Evolutionary conservation across 2,113 vertebrate species (phyloP), one percentile per base, ranked within the genome.

Genomic region (Oryzias celebensis): DNA sequence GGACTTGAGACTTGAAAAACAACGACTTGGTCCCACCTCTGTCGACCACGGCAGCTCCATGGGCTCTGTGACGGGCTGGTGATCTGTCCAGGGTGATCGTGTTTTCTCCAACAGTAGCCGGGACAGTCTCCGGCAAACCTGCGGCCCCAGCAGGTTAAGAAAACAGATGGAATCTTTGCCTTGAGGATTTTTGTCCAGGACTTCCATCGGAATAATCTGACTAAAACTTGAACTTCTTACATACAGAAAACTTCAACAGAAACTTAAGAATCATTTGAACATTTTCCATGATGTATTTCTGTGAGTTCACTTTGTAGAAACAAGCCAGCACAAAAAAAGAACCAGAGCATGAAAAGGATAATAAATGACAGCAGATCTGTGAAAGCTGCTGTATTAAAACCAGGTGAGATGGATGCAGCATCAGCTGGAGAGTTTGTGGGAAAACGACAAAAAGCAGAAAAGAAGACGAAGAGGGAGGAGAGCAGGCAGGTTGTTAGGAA

Each of bases 401-500:
- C 65, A 68, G 65, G 42, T 1, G 5, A 26, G 42, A 4, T 36
- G 4, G 31, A 48, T 26, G 56, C 56, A 10, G 47, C 36, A 49
- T 45, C n/a, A 13, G 65, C 50, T 28, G 46, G 65, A 53, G 55
- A 60, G 26, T 26, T 51, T 7, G 41, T 10, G 45, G 42, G 51
- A 66, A 58, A 51, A 0, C 36, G 16, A 55, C n/a, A 50, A 48
- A 7, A 4, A 43, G 47, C 20, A 20, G 41, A 36, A 20, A n/a
- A 1, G 16, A 1, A 22, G 45, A 50, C 7, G 4, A 5, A 7
- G 20, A 43, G 5, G 48, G n/a, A 5, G 48, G 23, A 23, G 48
- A 22, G 66, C 47, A 64, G 26, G 49, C 57, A 70, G 58, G 69
- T 62, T 69, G 69, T 55, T 56, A 6, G 26, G 61, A 58, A 13